phyloP scores from a whole-genome alignment of 2,888 invertebrate genomes.

The Eilema depressum region DNA sequence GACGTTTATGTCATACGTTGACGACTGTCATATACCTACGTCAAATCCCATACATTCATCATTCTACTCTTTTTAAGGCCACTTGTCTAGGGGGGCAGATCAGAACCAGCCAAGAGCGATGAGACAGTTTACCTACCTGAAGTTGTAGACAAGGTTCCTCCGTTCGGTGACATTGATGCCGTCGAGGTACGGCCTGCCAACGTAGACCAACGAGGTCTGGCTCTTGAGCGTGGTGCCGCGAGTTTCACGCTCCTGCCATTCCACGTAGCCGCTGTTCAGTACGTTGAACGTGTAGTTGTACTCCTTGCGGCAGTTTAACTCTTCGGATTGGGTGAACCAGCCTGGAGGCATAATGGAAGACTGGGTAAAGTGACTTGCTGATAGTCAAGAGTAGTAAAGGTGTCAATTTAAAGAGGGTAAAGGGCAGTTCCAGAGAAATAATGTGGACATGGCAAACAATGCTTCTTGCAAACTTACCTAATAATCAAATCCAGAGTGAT shows the following conservation, averaged over 20 bases:
- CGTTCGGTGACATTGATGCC: constrained; percentile 95
- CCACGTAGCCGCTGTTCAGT: constrained; percentile 91
- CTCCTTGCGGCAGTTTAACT: constrained; percentile 91
- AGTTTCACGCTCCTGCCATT: constrained; percentile 94
- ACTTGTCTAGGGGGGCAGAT: no score
- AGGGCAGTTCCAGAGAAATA: no score
- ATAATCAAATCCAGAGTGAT: no score
- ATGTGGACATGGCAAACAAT: no score
- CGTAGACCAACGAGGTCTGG: constrained; percentile 92
- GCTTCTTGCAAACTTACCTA: no score
- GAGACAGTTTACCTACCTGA: constrained; percentile 72
- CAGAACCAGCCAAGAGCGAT: no score
- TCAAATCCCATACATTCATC: no score
- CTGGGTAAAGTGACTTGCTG: neutral
- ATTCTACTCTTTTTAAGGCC: no score
- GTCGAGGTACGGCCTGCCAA: constrained; percentile 92
- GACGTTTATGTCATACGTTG: no score
- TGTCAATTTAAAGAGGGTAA: no score
- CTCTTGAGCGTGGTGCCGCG: constrained; percentile 86
- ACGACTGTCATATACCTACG: no score
- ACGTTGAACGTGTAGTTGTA: constrained; percentile 92
- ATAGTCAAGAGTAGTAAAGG: no score
- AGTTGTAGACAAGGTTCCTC: constrained; percentile 95
- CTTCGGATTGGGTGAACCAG: constrained; percentile 94
- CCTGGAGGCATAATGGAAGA: constrained; percentile 74